Evolutionary conservation across 2,797 vertebrate genomes (phyloP), one percentile per base, ranked within the genome.

Genomic region (Huso huso): DNA sequence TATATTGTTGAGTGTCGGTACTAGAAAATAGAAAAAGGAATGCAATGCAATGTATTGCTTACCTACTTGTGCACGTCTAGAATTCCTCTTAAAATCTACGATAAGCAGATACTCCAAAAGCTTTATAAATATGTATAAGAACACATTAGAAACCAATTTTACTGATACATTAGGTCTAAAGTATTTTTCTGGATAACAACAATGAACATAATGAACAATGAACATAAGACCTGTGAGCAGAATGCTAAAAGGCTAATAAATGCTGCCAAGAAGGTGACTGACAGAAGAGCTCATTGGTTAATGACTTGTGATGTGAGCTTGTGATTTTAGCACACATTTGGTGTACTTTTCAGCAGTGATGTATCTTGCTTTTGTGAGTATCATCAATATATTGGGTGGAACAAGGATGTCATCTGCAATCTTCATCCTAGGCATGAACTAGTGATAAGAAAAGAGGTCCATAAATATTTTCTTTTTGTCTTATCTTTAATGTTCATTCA

Each of bases 321-420:
- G 77, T 80, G 81, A 78, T 82, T 78, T 79, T 66, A 71, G 67
- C 70, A 66, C 49, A 57, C 65, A 69, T 60, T 81, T 63, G 68
- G 68, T 62, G 71, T 76, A 71, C 49, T 69, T 60, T 73, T 81
- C 67, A 71, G 66, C 65, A 72, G 71, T 74, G 76, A 77, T 83
- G 82, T 82, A 79, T 82, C 74, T 82, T 82, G 74, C 80, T 79
- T 78, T 81, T 66, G 59, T 70, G 57, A 60, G 49, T 69, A 66
- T 71, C 76, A 77, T 71, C 65, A 49, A 66, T 66, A 50, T 15
- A 60, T 49, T 61, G 57, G 65, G 48, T 50, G 57, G 57, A 66
- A 66, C 65, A 50, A 61, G 49, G 49, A 48, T 61, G 65, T 61
- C 57, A 51, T 60, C 11, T 9, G 18, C 48, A 59, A 49, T 48